Evolutionary conservation across 2,888 invertebrate species (phyloP).

Genomic region (Clanis bilineata): DNA sequence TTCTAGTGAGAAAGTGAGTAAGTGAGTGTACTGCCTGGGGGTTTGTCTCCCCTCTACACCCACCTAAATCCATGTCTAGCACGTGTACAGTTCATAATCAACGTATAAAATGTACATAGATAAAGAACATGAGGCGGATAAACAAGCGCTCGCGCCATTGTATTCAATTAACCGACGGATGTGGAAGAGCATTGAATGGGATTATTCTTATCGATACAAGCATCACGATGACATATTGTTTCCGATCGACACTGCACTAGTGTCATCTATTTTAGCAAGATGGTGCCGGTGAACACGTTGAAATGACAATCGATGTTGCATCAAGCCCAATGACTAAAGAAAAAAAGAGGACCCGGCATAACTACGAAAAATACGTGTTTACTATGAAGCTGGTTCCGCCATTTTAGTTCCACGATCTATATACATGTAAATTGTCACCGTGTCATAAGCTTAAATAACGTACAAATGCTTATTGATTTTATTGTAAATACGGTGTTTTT

Average conservation of each 20-base stretch:
- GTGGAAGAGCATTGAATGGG: conserved; percentile 37
- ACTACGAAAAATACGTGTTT: no score
- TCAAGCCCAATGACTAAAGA: no score
- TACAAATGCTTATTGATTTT: no score
- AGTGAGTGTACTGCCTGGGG: no score
- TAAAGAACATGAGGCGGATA: conserved; percentile 37
- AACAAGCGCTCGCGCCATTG: conserved; percentile 42
- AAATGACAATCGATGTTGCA: not conserved
- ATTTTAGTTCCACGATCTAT: no score
- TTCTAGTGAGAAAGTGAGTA: no score
- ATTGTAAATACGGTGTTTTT: no score
- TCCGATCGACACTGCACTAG: conserved; percentile 32
- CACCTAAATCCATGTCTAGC: conserved; percentile 19
- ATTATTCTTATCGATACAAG: conserved; percentile 38
- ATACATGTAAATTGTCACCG: no score
- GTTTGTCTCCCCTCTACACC: not conserved
- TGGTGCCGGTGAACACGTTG: not conserved
- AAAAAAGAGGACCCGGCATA: no score
- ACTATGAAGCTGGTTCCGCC: no score
- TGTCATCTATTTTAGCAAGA: not conserved
- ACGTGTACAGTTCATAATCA: conserved; percentile 30
- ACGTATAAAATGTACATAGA: conserved; percentile 38
- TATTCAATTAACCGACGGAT: conserved; percentile 50
- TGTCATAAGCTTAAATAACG: no score
- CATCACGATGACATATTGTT: conserved; percentile 41